Conservation (phyloP, 2,797 vertebrate species). For the Poecile montanus region DNA sequence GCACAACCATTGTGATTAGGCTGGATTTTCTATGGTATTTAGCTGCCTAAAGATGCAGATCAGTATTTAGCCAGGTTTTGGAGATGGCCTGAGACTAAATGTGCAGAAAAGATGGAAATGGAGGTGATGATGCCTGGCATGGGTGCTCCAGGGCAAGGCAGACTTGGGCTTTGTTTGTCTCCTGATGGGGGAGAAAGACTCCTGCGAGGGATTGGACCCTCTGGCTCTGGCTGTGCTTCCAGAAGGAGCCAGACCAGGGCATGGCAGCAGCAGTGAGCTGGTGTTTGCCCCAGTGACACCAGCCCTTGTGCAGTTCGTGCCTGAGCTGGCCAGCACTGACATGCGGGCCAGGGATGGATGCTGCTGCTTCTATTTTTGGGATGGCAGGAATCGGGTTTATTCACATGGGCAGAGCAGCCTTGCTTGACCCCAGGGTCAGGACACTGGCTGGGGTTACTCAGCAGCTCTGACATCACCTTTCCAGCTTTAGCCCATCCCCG, state of each 20-base stretch:
- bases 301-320: background rate
- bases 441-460: background rate
- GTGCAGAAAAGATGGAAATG: background rate
- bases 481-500: background rate
- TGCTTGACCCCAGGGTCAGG: background rate
- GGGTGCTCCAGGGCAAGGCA: background rate
- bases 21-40: constrained; percentile 28
- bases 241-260: background rate
- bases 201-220: background rate
- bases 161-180: background rate
- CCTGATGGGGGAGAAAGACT: background rate
- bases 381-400: background rate
- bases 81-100: background rate
- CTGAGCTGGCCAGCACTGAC: accelerated
- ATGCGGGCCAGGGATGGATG: background rate
- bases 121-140: background rate
- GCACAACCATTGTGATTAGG: background rate
- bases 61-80: background rate
- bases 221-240: background rate
- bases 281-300: background rate
- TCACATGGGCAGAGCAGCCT: background rate
- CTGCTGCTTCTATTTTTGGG: background rate
- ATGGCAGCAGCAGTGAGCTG: background rate
- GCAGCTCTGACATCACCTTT: background rate
- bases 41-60: constrained; percentile 46